A percentile compares a stretch with the other conserved stretches of the same genome.
Evolutionary conservation across 2,888 invertebrate genomes (phyloP).

Genomic region (Caenorhabditis sp.): DNA sequence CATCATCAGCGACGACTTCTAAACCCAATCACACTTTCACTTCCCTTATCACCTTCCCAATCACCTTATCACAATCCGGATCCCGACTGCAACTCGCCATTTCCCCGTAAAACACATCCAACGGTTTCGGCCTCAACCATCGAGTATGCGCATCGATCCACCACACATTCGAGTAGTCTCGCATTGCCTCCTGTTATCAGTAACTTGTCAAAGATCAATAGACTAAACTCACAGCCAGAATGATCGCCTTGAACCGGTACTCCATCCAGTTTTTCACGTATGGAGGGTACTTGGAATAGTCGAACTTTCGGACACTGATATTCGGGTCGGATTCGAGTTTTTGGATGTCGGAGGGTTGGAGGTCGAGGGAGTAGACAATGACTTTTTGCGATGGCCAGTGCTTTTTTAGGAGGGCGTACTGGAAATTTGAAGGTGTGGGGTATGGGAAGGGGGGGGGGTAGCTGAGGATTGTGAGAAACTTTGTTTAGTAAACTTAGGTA

Average conservation of each 20-base stretch:
- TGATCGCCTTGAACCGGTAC: slow-evolving; percentile 42
- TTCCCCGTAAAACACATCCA: slow-evolving; percentile 29
- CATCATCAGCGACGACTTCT: slow-evolving; percentile 38
- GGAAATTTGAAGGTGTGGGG: slow-evolving; percentile 4
- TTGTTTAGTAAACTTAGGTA: too few relatives aligned
- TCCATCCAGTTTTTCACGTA: slow-evolving; percentile 43
- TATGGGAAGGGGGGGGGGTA: too few relatives aligned
- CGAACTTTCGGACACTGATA: slow-evolving; percentile 12
- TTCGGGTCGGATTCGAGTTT: slow-evolving; percentile 12
- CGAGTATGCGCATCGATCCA: slow-evolving; percentile 40
- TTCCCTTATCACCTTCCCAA: too few relatives aligned
- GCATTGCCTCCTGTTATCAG: slow-evolving; percentile 22
- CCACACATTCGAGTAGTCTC: slow-evolving; percentile 38
- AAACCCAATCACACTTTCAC: not conserved
- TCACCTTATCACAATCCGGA: slow-evolving; percentile 38
- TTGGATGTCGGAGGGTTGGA: not conserved
- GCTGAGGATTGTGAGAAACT: too few relatives aligned
- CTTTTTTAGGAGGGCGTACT: slow-evolving; percentile 19
- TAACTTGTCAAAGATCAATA: not conserved
- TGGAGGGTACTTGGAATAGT: slow-evolving; percentile 29
- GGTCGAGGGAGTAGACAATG: slow-evolving; percentile 24
- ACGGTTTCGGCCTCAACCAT: slow-evolving; percentile 32
- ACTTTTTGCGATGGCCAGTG: slow-evolving; percentile 39
- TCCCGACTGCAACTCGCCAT: slow-evolving; percentile 21
- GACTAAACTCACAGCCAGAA: slow-evolving; percentile 40